Evolutionary conservation across 2,113 vertebrate species (phyloP), one percentile per base, ranked within the genome.

Genomic region (Recurvirostra avosetta): DNA sequence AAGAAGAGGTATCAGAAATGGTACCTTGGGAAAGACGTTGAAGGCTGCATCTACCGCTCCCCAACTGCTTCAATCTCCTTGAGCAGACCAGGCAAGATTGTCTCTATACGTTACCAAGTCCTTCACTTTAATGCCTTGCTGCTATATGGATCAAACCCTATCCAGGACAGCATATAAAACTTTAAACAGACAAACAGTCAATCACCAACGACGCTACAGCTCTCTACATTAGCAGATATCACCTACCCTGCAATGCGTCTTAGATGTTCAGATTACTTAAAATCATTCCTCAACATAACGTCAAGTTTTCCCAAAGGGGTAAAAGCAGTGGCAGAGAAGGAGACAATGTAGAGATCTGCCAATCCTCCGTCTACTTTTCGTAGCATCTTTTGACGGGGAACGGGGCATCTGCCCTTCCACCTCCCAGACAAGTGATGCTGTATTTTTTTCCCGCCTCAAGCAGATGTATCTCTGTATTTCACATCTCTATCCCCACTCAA

Each of bases 171-270:
- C 32, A 12, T 0, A 36, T 5, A 23, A 5, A 43, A 21, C 5
- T 30, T 49, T 62, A 21, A 61, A 55, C 20, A 32, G 40, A 6
- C 19, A 34, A 53, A 18, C 11, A 45, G 36, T 40, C 38, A 11
- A 15, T 34, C 55, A 30, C 27, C 38, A 53, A 3, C 52, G 23
- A 19, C 1, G 12, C 58, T 15, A 40, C 45, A 45, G 18, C 18
- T 45, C 45, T 45, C 18, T 19, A 18, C 7, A 8, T 25, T 3
- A 50, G 45, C 15, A 45, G 41, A 8, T 3, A 45, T 6, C 23
- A 27, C 32, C 23, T 27, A n/a, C 21, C 36, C 36, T 17, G 32
- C 53, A 56, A 29, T 0, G 7, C 0, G 0, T 12, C 61, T 62
- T 34, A 38, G 22, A 79, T 34, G 6, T 8, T 65, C 34, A 16